Conservation (phyloP, 2,888 invertebrate genomes). For the Drosophila mercatorum region DNA sequence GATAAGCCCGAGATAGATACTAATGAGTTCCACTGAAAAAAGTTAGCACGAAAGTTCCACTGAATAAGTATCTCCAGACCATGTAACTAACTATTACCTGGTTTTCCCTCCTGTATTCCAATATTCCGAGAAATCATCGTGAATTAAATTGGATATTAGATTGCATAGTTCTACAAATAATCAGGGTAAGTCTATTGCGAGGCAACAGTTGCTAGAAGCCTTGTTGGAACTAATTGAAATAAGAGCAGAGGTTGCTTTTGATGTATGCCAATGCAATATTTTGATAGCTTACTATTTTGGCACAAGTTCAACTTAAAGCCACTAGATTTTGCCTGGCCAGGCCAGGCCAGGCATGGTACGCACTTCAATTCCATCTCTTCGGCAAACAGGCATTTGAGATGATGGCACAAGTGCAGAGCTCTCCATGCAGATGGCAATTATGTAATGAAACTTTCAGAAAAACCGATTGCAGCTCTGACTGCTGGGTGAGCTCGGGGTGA, state of each 20-base stretch:
- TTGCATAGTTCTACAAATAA: conserved; percentile 5
- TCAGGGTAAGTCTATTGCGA: not conserved
- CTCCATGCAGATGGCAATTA: conserved; percentile 39
- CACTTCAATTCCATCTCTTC: not conserved
- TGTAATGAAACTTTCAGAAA: conserved; percentile 51
- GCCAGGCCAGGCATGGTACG: not conserved
- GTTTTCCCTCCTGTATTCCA: too few species aligned
- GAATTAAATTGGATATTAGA: conserved; percentile 7
- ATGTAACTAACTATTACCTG: not conserved
- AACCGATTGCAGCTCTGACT: not conserved
- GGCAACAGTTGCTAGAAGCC: not conserved
- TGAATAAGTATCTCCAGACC: not conserved
- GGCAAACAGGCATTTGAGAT: not conserved
- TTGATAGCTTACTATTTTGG: not conserved
- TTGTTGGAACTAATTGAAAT: conserved; percentile 31
- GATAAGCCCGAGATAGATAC: not conserved
- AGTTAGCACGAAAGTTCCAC: too few species aligned
- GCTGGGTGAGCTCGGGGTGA: not conserved
- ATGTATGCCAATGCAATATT: not conserved
- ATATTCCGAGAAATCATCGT: not conserved
- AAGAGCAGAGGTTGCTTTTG: conserved; percentile 3
- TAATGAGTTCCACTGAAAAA: not conserved
- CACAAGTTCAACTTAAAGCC: not conserved
- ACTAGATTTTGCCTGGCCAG: not conserved
- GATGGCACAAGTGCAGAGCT: conserved; percentile 13